Evolutionary conservation across 2,797 vertebrate genomes (phyloP), one percentile per base, ranked within the genome.

Genomic region (Moxostoma hubbsi): DNA sequence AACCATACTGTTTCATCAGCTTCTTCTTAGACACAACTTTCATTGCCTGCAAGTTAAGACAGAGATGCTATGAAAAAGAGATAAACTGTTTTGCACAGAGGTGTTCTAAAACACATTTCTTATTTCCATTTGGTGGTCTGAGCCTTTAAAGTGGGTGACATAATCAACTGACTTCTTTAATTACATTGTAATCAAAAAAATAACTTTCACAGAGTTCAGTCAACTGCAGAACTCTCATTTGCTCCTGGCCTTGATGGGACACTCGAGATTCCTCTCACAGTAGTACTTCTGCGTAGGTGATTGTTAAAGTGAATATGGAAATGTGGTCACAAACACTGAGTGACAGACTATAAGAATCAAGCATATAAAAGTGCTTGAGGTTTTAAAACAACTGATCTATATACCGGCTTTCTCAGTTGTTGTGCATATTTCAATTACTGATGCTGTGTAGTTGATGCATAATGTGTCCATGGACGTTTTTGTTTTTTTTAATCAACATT

Each of bases 11-110:
- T 89, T 99, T 99, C 93, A 99, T 88, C 67, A 99, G 89, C 93
- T 97, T 98, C 95, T 98, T 99, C 91, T 99, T 99, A 84, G 98
- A 99, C 81, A 99, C 95, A 75, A 99, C 92, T 88, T 99, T 99
- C 98, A 99, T 99, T 83, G 98, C 98, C 98, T 99, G 81, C 63
- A 86, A 53, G 76, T 79, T 5, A 36, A 66, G n/a, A 75, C 15
- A 62, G 6, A 18, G 16, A 51, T 24, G 18, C 15, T 64, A 18
- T 36, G 51, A 77, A 36, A 10, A 46, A 43, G 18, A 24, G 18
- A 24, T 24, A 24, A 24, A 24, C 18, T 24, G 18, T 24, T 24
- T 24, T 24, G 18, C 18, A 24, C 18, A 1, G 18, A 24, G 50
- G 49, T 62, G 9, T 67, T 58, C 47, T 69, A 12, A 15, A 54